A percentile compares a stretch with the other conserved stretches of the same genome.
Conservation (phyloP, 2,113 vertebrate genomes). For the Crypturellus undulatus region DNA sequence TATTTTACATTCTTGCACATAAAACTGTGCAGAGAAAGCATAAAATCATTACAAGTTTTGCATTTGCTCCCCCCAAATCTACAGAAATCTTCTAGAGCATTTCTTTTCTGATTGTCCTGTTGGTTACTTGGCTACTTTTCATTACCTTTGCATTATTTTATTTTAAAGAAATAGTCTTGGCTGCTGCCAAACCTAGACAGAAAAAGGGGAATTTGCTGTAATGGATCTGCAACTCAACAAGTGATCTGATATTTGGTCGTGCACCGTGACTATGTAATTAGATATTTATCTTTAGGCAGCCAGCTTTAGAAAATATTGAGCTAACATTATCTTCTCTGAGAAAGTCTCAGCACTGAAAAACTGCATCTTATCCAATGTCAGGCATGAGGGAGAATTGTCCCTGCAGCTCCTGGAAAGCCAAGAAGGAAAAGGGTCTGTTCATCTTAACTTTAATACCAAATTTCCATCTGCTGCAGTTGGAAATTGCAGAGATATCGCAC, state of each 20-base stretch:
- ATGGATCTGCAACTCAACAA: neutral
- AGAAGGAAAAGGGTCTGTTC: neutral
- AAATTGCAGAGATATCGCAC: conserved; percentile 32
- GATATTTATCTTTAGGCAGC: neutral
- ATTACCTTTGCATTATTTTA: neutral
- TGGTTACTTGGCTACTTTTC: too few species aligned
- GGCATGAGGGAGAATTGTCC: conserved; percentile 3
- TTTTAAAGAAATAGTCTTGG: neutral
- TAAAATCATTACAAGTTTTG: neutral
- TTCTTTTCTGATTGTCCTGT: neutral
- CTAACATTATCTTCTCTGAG: neutral
- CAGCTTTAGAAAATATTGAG: conserved; percentile 1
- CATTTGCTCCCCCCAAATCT: neutral
- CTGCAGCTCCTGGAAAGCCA: neutral
- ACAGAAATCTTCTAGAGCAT: neutral
- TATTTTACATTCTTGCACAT: neutral
- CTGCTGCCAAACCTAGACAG: neutral
- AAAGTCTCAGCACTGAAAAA: neutral
- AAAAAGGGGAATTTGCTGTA: neutral
- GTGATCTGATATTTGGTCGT: neutral
- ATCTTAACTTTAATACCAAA: conserved; percentile 40
- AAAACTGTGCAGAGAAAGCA: neutral
- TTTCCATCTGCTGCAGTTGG: conserved; percentile 42
- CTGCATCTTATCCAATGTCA: neutral
- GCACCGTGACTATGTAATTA: neutral